Conservation (phyloP, 2,888 invertebrate genomes). For the Mesorhabditis sp. region DNA sequence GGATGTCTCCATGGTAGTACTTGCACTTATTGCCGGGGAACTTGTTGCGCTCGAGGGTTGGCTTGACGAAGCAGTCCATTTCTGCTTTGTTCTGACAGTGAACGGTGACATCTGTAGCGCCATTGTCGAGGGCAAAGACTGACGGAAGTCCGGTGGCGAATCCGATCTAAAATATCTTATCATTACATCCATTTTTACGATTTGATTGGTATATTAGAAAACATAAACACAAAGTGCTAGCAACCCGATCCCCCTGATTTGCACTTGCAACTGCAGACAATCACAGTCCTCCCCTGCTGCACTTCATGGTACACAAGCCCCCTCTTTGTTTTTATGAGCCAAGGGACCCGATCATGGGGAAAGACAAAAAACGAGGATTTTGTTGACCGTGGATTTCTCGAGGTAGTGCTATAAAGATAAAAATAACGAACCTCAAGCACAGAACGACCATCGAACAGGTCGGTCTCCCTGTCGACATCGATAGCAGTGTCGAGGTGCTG, state of each 20-base stretch:
- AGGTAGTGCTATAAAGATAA: no score
- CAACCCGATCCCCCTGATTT: no score
- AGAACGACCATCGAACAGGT: slow-evolving; percentile 46
- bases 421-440: slow-evolving; percentile 39
- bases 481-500: slow-evolving; percentile 46
- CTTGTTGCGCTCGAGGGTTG: slow-evolving; percentile 46
- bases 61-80: slow-evolving; percentile 36
- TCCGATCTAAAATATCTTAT: slow-evolving; percentile 29
- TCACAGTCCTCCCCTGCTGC: no score
- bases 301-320: no score
- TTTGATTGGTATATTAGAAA: no score
- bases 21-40: slow-evolving; percentile 42
- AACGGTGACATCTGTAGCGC: slow-evolving; percentile 43
- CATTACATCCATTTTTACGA: no score
- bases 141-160: slow-evolving; percentile 52
- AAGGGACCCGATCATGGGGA: no score
- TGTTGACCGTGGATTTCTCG: no score
- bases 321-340: no score
- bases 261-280: no score
- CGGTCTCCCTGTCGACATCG: slow-evolving; percentile 45
- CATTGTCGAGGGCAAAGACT: slow-evolving; percentile 45
- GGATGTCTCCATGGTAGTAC: slow-evolving; percentile 32
- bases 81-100: slow-evolving; percentile 33
- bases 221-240: no score
- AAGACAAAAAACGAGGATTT: no score